Percentiles rank a stretch among this genome's conserved stretches.
Evolutionary conservation across 35 echinoderm and acorn worm genomes (phyloP).

Genomic region (Heliocidaris erythrogramma): DNA sequence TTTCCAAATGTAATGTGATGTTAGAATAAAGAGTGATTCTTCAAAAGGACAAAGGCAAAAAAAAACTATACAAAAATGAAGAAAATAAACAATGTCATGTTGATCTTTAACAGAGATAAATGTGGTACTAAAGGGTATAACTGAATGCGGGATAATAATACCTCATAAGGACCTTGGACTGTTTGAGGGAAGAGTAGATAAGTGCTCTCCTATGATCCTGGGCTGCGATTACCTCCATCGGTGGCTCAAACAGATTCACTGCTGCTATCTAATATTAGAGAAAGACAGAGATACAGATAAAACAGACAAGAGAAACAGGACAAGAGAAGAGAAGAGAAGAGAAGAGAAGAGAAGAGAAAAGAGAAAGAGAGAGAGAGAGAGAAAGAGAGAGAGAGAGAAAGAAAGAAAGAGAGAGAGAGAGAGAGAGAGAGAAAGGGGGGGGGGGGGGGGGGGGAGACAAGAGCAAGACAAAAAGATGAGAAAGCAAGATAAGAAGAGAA

Average conservation of each 20-base stretch:
- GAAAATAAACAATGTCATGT: too few relatives aligned
- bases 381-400: background rate
- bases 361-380: background rate
- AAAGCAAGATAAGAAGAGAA: too few relatives aligned
- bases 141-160: background rate
- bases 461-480: background rate
- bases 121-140: too few relatives aligned
- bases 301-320: background rate
- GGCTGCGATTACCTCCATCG: conserved; percentile 84
- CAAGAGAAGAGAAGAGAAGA: background rate
- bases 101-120: too few relatives aligned
- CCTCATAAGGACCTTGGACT: conserved; percentile 86
- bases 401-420: background rate
- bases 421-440: background rate
- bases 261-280: conserved; percentile 65
- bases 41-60: too few relatives aligned
- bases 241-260: conserved; percentile 83
- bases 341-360: background rate
- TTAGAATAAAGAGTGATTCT: too few relatives aligned
- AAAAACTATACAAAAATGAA: too few relatives aligned
- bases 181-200: conserved; percentile 76
- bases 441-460: too few relatives aligned
- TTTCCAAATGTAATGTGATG: too few relatives aligned
- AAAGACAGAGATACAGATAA: background rate
- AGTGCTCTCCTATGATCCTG: conserved; percentile 80